Base-by-base conservation (phyloP, 2,888 invertebrate genomes). In the Orchesellides sinensis region DNA sequence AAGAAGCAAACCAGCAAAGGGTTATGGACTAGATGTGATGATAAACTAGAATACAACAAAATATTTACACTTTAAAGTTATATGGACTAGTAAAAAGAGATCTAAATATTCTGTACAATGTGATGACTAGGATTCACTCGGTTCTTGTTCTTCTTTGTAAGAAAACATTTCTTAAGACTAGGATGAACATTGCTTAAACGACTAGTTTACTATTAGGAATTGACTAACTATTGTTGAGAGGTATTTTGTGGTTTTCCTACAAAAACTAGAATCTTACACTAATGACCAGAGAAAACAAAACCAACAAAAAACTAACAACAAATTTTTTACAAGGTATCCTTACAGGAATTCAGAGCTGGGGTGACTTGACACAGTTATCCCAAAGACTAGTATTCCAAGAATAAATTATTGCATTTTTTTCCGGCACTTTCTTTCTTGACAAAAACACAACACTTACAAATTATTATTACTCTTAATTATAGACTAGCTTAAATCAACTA, bases 81-180 rank as follows among this genome's bases (percentile, higher is more conserved):
- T 35, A 19, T 35, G 47, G 74, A 74, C 74, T 74, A 74, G 72
- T 21, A 35, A 29, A 19, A 49, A 49, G 17, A 68, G 0, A 54
- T 40, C 14, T 40, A 10, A 54, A 19, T 70, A 25, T n/a, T n/a
- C n/a, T n/a, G n/a, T 56, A 70, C 40, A 56, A 2, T 3, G 6
- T 21, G 23, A 54, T 70, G 69, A 70, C 69, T 70, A 70, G 74
- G 52, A 0, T 75, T 75, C 66, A 75, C 75, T 75, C 75, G 75
- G 75, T 35, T 74, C 65, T 74, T 65, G 65, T 65, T 49, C 61
- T 2, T 40, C 63, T 63, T 17, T 52, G n/a, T 4, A 47, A 47
- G n/a, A n/a, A n/a, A n/a, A n/a, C n/a, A n/a, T n/a, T n/a, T n/a
- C n/a, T n/a, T n/a, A n/a, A n/a, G n/a, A n/a, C n/a, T n/a, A n/a